These are phyloP conservation scores for Stichopus chloronotus DNA, from an alignment of 35 echinoderm and acorn worm genomes.

Conservation along the genomic window DNA sequence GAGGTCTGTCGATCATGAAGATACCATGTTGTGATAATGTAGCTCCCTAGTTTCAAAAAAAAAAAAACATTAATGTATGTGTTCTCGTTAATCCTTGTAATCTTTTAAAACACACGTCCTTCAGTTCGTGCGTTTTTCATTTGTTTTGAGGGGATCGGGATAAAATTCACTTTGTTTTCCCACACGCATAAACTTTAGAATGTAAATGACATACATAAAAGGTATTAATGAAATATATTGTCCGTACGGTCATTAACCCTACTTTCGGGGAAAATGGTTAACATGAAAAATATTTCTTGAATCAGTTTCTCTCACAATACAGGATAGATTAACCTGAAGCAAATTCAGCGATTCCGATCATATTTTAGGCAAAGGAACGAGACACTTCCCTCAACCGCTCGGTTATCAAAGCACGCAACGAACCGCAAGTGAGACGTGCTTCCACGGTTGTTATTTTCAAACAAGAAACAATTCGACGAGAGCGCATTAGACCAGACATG, in stretches of 20 bases:
- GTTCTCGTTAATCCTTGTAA: too few species aligned
- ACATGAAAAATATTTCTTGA: neutral
- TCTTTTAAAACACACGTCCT: neutral
- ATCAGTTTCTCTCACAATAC: neutral
- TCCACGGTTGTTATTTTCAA: neutral
- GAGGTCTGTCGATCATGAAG: too few species aligned
- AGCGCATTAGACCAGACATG: constrained; percentile 15
- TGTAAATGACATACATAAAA: too few species aligned
- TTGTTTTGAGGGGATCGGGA: neutral
- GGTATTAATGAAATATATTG: neutral
- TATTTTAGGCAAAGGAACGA: neutral
- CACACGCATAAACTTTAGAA: too few species aligned
- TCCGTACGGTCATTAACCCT: constrained; percentile 9
- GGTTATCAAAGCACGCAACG: neutral
- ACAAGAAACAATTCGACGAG: neutral
- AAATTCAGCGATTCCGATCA: neutral
- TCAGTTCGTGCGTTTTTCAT: neutral
- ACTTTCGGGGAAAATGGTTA: neutral
- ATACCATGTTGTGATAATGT: too few species aligned
- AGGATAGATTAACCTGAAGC: neutral
- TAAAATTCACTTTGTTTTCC: neutral
- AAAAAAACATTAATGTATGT: too few species aligned
- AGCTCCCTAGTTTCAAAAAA: too few species aligned
- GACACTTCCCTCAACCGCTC: neutral
- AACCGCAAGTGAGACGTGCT: constrained; percentile 1